A percentile compares a stretch with the other conserved stretches of the same genome.
Conservation (phyloP, 2,888 invertebrate genomes). For the Lithophane ornitopus region DNA sequence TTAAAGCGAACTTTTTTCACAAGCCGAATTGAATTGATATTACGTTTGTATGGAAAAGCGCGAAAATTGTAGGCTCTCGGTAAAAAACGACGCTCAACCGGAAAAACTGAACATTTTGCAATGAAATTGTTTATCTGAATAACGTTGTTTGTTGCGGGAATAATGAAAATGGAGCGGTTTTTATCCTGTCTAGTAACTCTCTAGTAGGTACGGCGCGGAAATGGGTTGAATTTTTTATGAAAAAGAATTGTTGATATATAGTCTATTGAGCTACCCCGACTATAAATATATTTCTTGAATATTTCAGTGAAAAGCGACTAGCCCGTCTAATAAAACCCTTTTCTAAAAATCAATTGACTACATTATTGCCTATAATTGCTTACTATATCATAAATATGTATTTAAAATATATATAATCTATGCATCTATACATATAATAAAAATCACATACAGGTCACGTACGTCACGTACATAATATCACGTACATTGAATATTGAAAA, state of each 20-base stretch:
- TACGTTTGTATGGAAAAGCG: slow-evolving; percentile 64
- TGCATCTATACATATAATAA: too few relatives aligned
- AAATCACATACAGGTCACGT: too few relatives aligned
- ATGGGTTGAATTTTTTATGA: slow-evolving; percentile 16
- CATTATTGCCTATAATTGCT: neutral
- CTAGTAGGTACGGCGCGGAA: neutral
- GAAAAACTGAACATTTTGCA: slow-evolving; percentile 57
- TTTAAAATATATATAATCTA: too few relatives aligned
- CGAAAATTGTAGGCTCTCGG: slow-evolving; percentile 68
- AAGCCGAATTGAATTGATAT: slow-evolving; percentile 70
- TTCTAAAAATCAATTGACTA: neutral
- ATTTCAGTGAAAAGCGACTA: neutral
- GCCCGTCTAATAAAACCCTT: neutral
- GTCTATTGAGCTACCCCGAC: neutral
- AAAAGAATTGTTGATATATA: neutral
- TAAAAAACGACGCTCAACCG: slow-evolving; percentile 63
- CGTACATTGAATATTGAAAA: neutral
- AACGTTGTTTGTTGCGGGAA: slow-evolving; percentile 41
- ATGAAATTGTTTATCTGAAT: slow-evolving; percentile 64
- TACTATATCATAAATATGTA: neutral
- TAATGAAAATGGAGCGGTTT: slow-evolving; percentile 35
- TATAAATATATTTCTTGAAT: neutral
- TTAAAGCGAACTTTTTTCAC: slow-evolving; percentile 69
- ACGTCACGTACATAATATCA: too few relatives aligned
- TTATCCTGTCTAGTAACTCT: slow-evolving; percentile 11